These are phyloP conservation scores for Napeogenes inachia DNA, from an alignment of 2,888 invertebrate genomes.

Conservation along the genomic window DNA sequence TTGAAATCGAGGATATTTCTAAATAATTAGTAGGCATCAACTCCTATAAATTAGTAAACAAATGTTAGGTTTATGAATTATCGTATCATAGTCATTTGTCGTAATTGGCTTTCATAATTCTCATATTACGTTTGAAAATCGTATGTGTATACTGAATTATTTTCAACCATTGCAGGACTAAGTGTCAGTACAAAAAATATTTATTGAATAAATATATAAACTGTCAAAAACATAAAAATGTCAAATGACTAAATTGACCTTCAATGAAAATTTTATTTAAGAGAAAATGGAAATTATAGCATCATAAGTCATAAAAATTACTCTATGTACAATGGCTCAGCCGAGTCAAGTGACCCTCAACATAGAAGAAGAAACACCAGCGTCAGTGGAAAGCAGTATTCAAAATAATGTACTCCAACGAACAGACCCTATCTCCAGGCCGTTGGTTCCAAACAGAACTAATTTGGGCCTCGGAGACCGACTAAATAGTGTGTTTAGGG, in stretches of 20 bases:
- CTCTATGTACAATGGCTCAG: slow-evolving; percentile 54
- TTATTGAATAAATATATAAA: slow-evolving; percentile 7
- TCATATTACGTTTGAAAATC: too few species aligned
- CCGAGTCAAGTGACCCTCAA: slow-evolving; percentile 64
- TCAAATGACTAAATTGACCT: slow-evolving; percentile 36
- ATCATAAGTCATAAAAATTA: slow-evolving; percentile 24
- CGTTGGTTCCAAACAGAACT: slow-evolving; percentile 49
- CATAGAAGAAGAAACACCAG: slow-evolving; percentile 58
- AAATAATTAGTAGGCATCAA: too few species aligned
- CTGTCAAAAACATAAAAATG: slow-evolving; percentile 19
- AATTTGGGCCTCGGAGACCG: slow-evolving; percentile 66
- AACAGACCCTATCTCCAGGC: slow-evolving; percentile 57
- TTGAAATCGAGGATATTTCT: too few species aligned
- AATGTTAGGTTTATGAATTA: too few species aligned
- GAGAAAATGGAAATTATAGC: slow-evolving; percentile 38
- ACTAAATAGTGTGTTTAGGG: slow-evolving; percentile 74
- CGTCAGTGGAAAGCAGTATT: slow-evolving; percentile 47
- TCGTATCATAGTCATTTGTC: too few species aligned
- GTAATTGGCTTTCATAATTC: too few species aligned
- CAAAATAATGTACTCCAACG: slow-evolving; percentile 53
- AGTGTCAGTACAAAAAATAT: background rate
- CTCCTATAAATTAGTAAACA: too few species aligned
- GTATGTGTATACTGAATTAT: background rate
- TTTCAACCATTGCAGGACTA: background rate
- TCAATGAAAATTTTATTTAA: slow-evolving; percentile 32